These are phyloP conservation scores for Elephas maximus DNA, from an alignment of 2,113 vertebrate species.

Conservation along the genomic window DNA sequence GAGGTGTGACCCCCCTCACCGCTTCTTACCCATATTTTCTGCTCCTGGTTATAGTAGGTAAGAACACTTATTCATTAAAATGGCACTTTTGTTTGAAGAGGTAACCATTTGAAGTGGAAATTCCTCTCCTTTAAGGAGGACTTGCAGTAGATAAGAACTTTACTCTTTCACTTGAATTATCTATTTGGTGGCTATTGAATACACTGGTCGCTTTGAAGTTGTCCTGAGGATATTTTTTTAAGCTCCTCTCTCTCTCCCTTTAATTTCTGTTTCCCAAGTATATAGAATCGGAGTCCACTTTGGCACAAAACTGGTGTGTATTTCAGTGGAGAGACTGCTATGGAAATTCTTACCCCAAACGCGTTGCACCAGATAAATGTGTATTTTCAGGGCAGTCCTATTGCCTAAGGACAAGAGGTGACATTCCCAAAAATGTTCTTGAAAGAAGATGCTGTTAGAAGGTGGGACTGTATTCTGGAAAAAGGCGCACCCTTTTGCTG, in stretches of 20 bases:
- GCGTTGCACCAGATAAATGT: neutral
- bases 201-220: neutral
- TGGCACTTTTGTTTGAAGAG: conserved; percentile 65
- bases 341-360: neutral
- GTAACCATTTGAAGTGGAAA: conserved; percentile 60
- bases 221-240: neutral
- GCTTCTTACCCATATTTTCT: conserved; percentile 60
- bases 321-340: neutral
- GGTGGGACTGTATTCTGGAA: neutral
- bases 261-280: neutral
- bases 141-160: neutral
- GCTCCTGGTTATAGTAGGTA: neutral
- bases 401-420: neutral
- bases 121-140: conserved; percentile 21
- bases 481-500: neutral
- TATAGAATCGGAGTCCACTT: neutral
- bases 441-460: conserved; percentile 39
- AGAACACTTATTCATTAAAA: conserved; percentile 75
- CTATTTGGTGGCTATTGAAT: conserved; percentile 16
- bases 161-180: conserved; percentile 36
- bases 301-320: neutral
- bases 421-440: conserved; percentile 37
- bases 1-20: neutral
- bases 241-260: neutral
- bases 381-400: neutral